These are phyloP conservation scores for Dicranocentrus wangi DNA, from an alignment of 2,888 invertebrate species.

Conservation along the genomic window DNA sequence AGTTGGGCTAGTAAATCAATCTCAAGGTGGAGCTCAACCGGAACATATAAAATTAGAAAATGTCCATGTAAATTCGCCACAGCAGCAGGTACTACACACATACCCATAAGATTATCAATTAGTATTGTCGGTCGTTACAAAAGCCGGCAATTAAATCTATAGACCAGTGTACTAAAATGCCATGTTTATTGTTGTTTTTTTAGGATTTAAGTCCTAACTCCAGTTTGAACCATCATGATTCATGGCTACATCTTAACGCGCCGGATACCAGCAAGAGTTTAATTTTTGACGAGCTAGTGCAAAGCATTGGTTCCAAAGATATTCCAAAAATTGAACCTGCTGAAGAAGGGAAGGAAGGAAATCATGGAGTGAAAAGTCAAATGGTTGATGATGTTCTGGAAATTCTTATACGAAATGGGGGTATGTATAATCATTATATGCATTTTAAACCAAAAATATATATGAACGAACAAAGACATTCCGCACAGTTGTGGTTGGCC, in stretches of 20 bases:
- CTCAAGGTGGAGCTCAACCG: background rate
- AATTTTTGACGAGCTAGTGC: conserved; percentile 63
- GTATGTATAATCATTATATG: conserved; percentile 72
- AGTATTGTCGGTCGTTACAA: too few species aligned
- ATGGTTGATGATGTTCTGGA: conserved; percentile 94
- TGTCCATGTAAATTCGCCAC: background rate
- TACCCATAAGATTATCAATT: too few species aligned
- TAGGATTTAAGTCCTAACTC: background rate
- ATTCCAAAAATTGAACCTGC: conserved; percentile 74
- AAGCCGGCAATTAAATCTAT: too few species aligned
- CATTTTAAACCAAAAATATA: conserved; percentile 3
- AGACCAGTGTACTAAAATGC: too few species aligned
- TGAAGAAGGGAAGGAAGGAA: conserved; percentile 73
- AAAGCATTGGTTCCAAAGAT: conserved; percentile 52
- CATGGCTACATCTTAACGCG: background rate
- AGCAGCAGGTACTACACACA: background rate
- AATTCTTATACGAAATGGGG: conserved; percentile 92
- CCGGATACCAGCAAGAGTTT: conserved; percentile 4
- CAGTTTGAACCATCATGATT: background rate
- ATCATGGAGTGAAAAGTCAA: conserved; percentile 79
- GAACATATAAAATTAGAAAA: background rate
- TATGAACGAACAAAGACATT: conserved; percentile 11
- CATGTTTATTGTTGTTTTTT: background rate
- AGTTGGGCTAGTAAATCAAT: conserved; percentile 15
- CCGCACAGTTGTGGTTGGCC: background rate